A percentile compares a stretch with the other conserved stretches of the same genome.
phyloP scores from a whole-genome alignment of 2,797 vertebrate genomes.

The Gadopsis bispinosus region DNA sequence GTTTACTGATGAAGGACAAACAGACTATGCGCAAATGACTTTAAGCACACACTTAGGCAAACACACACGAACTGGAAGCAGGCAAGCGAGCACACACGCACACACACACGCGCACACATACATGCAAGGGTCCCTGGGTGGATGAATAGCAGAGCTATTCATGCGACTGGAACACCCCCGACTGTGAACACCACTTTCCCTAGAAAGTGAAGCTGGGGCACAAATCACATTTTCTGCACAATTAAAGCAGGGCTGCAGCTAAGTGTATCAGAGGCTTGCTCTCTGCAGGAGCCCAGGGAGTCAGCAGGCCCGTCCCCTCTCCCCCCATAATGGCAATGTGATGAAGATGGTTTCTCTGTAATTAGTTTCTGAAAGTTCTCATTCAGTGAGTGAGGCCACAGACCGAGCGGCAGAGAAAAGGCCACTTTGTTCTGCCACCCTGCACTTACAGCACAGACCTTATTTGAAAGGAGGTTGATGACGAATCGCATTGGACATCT shows the following conservation, averaged over 20 bases:
- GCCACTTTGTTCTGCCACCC: constrained; percentile 75
- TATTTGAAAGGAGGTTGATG: constrained; percentile 60
- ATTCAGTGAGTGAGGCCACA: constrained; percentile 76
- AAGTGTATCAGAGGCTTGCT: constrained; percentile 82
- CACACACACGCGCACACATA: constrained; percentile 37
- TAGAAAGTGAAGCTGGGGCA: constrained; percentile 85
- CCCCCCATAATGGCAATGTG: constrained; percentile 84
- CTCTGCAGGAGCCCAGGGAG: constrained; percentile 78
- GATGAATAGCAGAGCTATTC: constrained; percentile 83
- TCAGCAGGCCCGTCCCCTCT: constrained; percentile 78
- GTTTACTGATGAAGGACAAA: constrained; percentile 76
- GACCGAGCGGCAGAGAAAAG: constrained; percentile 72
- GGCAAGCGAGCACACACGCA: constrained; percentile 30
- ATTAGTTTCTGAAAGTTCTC: constrained; percentile 88
- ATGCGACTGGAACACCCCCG: constrained; percentile 81
- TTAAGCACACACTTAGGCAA: constrained; percentile 55
- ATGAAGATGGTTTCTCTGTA: constrained; percentile 87
- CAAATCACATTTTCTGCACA: constrained; percentile 91
- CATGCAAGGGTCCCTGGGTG: constrained; percentile 69
- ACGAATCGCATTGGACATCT: constrained; percentile 43
- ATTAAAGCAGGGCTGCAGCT: constrained; percentile 86
- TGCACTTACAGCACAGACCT: constrained; percentile 54
- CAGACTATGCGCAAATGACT: constrained; percentile 66
- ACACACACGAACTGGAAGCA: constrained; percentile 42
- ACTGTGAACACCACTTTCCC: constrained; percentile 83